Conservation (phyloP, 37 sponge, comb jelly and placozoan species). For the Spongilla lacustris region DNA sequence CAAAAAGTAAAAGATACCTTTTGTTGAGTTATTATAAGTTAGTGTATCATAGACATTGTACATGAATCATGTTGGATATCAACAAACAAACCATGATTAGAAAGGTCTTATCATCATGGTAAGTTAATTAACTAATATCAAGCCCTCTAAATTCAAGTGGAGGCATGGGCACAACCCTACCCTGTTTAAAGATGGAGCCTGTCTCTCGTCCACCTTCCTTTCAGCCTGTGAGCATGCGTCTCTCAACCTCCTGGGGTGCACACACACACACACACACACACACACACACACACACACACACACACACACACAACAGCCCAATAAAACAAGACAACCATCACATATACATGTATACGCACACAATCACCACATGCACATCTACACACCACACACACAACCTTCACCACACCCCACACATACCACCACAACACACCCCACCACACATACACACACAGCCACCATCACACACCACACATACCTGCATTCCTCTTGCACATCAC, state of each 20-base stretch:
- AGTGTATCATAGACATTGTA: too few species aligned
- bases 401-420: not conserved
- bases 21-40: too few species aligned
- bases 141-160: not conserved
- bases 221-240: not conserved
- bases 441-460: conserved; percentile 17
- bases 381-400: not conserved
- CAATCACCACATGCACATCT: not conserved
- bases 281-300: not conserved
- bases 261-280: not conserved
- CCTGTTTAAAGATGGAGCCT: not conserved
- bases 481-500: conserved; percentile 34
- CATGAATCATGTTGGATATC: too few species aligned
- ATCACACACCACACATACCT: conserved; percentile 34
- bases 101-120: not conserved
- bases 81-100: too few species aligned
- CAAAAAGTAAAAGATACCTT: too few species aligned
- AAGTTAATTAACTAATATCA: not conserved
- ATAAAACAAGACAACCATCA: not conserved
- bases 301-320: conserved; percentile 5
- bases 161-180: not conserved
- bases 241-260: conserved; percentile 10
- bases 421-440: not conserved
- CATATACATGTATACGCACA: conserved; percentile 29
- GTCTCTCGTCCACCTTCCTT: not conserved